Percentiles rank a stretch among this genome's conserved stretches.
Evolutionary conservation across 53 echinoderm and acorn worm genomes (phyloP).

Genomic region (Holothuria scabra): DNA sequence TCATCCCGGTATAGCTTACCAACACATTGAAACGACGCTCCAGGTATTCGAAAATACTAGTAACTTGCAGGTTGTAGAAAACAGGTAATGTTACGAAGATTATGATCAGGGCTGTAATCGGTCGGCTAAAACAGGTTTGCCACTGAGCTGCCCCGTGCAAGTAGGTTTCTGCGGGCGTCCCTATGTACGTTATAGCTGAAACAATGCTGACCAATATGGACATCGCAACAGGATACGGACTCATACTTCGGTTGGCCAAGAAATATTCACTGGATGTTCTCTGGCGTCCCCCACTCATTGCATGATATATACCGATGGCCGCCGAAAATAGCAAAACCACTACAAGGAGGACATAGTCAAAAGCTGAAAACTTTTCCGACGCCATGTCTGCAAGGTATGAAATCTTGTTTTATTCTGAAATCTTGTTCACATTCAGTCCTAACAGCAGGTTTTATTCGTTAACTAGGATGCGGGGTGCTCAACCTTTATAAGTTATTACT

Average conservation of each 20-base stretch:
- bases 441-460: no score
- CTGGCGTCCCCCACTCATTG: not conserved
- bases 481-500: no score
- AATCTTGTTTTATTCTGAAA: no score
- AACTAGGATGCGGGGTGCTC: no score
- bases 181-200: not conserved
- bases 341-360: not conserved
- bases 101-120: not conserved
- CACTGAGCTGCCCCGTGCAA: not conserved
- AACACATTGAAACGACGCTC: not conserved
- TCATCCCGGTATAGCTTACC: not conserved
- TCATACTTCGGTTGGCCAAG: not conserved
- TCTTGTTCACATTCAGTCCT: no score
- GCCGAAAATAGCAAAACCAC: not conserved
- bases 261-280: not conserved
- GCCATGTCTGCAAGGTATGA: no score
- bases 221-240: not conserved
- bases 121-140: not conserved
- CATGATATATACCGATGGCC: not conserved
- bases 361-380: no score
- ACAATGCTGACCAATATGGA: not conserved
- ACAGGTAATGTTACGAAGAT: not conserved
- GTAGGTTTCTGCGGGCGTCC: not conserved
- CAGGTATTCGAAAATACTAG: slow-evolving; percentile 2
- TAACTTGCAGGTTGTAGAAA: not conserved